These are phyloP conservation scores for Cephus sareptanus DNA, from an alignment of 2,888 invertebrate species.

Conservation along the genomic window DNA sequence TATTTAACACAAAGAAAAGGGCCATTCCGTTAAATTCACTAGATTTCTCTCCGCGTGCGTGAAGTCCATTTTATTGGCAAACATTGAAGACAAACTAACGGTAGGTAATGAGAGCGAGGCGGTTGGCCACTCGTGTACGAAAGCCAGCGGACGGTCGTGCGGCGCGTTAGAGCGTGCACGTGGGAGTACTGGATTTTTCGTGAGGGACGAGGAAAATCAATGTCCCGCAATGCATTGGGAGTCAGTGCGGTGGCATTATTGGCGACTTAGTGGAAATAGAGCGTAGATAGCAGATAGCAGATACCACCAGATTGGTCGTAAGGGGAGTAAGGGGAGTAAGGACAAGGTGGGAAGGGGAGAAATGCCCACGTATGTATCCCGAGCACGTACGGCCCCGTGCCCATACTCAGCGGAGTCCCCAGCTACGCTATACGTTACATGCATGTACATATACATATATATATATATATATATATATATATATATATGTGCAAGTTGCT, in stretches of 20 bases:
- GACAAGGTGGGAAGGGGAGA: slow-evolving; percentile 39
- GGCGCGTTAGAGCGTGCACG: not conserved
- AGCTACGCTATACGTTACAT: slow-evolving; percentile 19
- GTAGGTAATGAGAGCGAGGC: too few relatives aligned
- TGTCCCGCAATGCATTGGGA: not conserved
- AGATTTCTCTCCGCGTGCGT: too few relatives aligned
- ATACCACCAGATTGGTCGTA: slow-evolving; percentile 36
- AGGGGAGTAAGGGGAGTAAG: slow-evolving; percentile 26
- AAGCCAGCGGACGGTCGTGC: not conserved
- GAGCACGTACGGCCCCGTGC: slow-evolving; percentile 64
- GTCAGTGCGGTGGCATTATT: slow-evolving; percentile 32
- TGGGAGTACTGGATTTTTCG: not conserved
- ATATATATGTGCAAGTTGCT: not conserved
- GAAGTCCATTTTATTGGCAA: too few relatives aligned
- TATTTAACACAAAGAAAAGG: too few relatives aligned
- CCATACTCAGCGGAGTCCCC: slow-evolving; percentile 54
- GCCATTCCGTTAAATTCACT: too few relatives aligned
- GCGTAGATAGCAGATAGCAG: slow-evolving; percentile 23
- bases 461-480: too few relatives aligned
- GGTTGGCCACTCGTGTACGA: too few relatives aligned
- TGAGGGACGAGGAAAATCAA: slow-evolving; percentile 1
- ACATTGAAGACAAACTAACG: too few relatives aligned
- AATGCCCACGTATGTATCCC: slow-evolving; percentile 59
- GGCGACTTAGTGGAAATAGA: slow-evolving; percentile 39
- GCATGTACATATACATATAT: too few relatives aligned